Evolutionary conservation across 2,113 vertebrate genomes (phyloP).

Genomic region (Amazona vittata): DNA sequence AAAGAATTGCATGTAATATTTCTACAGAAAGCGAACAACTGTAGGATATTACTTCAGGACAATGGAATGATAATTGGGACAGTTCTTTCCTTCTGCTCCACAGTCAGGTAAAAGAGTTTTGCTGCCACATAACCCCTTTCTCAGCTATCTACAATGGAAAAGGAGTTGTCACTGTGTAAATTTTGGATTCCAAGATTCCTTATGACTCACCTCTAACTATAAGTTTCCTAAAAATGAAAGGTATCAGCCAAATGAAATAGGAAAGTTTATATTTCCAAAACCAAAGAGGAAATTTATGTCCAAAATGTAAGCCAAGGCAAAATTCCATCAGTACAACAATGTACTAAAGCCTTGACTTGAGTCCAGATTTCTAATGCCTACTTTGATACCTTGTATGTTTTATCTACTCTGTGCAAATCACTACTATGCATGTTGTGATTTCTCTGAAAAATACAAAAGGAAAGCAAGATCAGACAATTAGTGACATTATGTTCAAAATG

Average conservation of each 20-base stretch:
- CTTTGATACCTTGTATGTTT: not conserved
- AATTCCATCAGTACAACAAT: not conserved
- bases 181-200: not conserved
- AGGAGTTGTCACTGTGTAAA: not conserved
- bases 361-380: not conserved
- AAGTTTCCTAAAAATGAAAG: constrained; percentile 28
- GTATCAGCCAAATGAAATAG: constrained; percentile 3
- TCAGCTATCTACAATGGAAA: not conserved
- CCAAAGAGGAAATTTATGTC: not conserved
- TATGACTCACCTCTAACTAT: not conserved
- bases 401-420: not conserved
- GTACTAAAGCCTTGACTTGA: not conserved
- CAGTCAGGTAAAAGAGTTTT: not conserved
- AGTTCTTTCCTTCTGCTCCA: not conserved
- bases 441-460: not conserved
- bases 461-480: not conserved
- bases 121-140: not conserved
- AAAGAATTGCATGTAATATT: not conserved
- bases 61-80: not conserved
- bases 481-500: not conserved
- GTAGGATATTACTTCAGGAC: not conserved
- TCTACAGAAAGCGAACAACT: not conserved
- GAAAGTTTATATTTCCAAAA: constrained; percentile 21
- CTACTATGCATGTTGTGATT: not conserved
- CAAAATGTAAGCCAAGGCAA: constrained; percentile 27